Evolutionary conservation across 2,797 vertebrate species (phyloP), one percentile per base, ranked within the genome.

Genomic region (Valencia hispanica): DNA sequence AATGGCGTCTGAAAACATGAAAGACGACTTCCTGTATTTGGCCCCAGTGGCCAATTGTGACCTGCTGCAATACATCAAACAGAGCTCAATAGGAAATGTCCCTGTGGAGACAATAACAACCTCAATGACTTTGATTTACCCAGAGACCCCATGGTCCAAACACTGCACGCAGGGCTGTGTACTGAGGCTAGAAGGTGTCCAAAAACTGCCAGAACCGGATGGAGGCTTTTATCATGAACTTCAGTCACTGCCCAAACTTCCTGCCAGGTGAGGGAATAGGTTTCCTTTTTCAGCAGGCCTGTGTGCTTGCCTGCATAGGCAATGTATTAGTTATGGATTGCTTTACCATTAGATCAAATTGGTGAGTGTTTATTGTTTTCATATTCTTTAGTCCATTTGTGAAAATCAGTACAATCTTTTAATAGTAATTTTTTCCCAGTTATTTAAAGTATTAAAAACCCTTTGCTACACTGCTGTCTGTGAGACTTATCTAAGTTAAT

Each of bases 11-110:
- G 43, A 88, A 72, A 82, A 92, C 88, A 92, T 91, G 79, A 92
- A 91, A 92, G 90, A 91, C 82, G 88, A 88, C 89, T 93, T 94
- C 93, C 92, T 93, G 84, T 93, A 91, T 95, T 93, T 93, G 87
- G 89, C 88, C 88, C 74, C 68, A 14, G 86, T 84, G 87, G 79
- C 94, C 88, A 92, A 79, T 89, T 78, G 83, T 69, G 87, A 71
- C 82, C 78, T 73, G 84, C 80, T 79, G 80, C 82, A 81, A 75
- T 79, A 93, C 94, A 94, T 94, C 92, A 94, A 95, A 94, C 86
- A 27, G 70, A 80, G 77, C 91, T 86, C 89, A 92, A 92, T 92
- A 92, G 92, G 94, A 95, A 95, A 93, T 89, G 91, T 95, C 92
- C 86, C 86, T 84, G 86, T 10, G 47, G 83, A 86, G 89, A 93